Conservation (phyloP, 2,113 vertebrate genomes). For the Agapornis roseicollis region DNA sequence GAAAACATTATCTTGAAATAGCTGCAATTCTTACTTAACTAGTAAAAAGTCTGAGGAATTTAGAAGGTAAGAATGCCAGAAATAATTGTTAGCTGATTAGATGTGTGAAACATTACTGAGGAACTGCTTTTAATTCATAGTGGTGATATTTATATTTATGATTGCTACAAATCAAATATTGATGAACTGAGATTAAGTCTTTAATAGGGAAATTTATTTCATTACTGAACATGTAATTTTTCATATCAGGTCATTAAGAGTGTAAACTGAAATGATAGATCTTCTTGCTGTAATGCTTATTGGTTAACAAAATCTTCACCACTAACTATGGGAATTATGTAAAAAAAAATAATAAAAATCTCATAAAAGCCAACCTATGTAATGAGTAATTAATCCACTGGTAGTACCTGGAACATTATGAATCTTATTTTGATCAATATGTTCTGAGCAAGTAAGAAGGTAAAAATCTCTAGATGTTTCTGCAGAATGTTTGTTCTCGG, state of each 20-base stretch:
- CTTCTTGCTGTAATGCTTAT: neutral
- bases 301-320: neutral
- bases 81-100: neutral
- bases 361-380: neutral
- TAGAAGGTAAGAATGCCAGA: neutral
- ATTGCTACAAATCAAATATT: constrained; percentile 32
- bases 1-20: neutral
- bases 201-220: constrained; percentile 4
- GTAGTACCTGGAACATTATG: neutral
- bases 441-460: neutral
- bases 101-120: neutral
- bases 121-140: neutral
- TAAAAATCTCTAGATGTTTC: neutral
- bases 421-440: neutral
- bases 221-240: neutral
- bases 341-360: neutral
- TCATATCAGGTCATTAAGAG: neutral
- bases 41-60: neutral
- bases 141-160: neutral
- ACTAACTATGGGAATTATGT: neutral
- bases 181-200: constrained; percentile 11
- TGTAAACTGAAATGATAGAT: neutral
- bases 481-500: neutral
- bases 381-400: constrained; percentile 5
- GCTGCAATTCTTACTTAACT: neutral